Evolutionary conservation across 2,888 invertebrate species (phyloP), one percentile per base, ranked within the genome.

Genomic region (Polylopha cassiicola): DNA sequence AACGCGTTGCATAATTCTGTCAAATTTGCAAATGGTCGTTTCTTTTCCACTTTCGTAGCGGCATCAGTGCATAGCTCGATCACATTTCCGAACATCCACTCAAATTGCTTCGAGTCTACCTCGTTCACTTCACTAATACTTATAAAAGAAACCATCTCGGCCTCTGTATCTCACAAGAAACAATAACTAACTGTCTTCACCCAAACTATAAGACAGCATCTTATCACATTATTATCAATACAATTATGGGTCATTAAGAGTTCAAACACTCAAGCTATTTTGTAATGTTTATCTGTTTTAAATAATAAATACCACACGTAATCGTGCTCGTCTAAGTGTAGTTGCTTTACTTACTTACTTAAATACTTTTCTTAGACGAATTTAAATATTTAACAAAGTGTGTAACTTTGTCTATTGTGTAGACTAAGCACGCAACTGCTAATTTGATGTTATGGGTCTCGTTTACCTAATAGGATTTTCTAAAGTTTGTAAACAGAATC

Each of bases 61-160:
- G 88, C 89, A 43, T 82, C 82, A 4, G 84, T 72, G 56, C 84
- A 88, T 43, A 88, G 70, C 58, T 91, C 90, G 36, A 90, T 87
- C n/a, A 89, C 88, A 70, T 90, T 90, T 10, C 82, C 82, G 59
- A 90, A 90, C 36, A 88, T 65, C 57, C 77, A 72, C 44, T 86
- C 84, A 61, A 90, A 90, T 46, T 87, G 75, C 26, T 87, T 82
- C 27, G 64, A 72, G 27, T 70, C 64, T 49, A 89, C 62, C 31
- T 68, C 73, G 61, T 90, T 90, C 0, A 89, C 87, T 59, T 88
- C 85, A 17, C 70, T 61, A 38, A 90, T 76, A 43, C 66, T 64
- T 31, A 73, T 69, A 36, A 79, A 33, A 7, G 18, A 9, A 27
- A 30, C 22, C 44, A 43, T 37, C n/a, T n/a, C n/a, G n/a, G n/a